Percentiles rank a stretch among this genome's conserved stretches.
phyloP scores from a whole-genome alignment of 1,140 invertebrate species.

The Diabrotica virgifera region DNA sequence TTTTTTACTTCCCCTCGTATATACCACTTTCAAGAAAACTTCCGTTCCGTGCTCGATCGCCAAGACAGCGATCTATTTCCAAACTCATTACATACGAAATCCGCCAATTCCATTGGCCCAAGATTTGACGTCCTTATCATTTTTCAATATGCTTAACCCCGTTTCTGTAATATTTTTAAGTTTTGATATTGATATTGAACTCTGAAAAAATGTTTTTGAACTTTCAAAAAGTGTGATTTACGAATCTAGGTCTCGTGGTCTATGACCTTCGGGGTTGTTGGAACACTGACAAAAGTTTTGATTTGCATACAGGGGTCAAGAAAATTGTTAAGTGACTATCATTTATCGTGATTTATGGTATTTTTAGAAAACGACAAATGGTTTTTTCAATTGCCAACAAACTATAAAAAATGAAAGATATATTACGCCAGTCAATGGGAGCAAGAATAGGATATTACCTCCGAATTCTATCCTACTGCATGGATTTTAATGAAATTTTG shows the following conservation, averaged over 20 bases:
- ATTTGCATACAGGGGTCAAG: neutral
- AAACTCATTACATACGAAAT: neutral
- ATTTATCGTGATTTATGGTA: too few relatives aligned
- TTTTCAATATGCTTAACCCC: slow-evolving; percentile 2
- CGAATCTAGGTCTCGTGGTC: neutral
- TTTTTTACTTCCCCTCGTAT: too few relatives aligned
- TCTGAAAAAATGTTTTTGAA: neutral
- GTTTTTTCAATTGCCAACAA: too few relatives aligned
- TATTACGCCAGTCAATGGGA: too few relatives aligned
- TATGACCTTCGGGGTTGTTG: neutral
- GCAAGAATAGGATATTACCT: too few relatives aligned
- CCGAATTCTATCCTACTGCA: too few relatives aligned
- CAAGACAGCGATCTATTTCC: neutral
- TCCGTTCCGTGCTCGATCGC: too few relatives aligned
- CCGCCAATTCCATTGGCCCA: neutral
- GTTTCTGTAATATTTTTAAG: neutral
- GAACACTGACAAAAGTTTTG: neutral
- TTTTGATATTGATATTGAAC: slow-evolving; percentile 3
- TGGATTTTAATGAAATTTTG: too few relatives aligned
- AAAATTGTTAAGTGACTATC: too few relatives aligned
- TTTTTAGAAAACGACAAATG: too few relatives aligned
- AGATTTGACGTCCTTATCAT: neutral
- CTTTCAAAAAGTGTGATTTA: neutral
- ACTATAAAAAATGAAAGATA: too few relatives aligned
- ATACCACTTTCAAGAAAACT: too few relatives aligned